phyloP scores from a whole-genome alignment of 2,888 invertebrate species.

The Drosophila ustulata region DNA sequence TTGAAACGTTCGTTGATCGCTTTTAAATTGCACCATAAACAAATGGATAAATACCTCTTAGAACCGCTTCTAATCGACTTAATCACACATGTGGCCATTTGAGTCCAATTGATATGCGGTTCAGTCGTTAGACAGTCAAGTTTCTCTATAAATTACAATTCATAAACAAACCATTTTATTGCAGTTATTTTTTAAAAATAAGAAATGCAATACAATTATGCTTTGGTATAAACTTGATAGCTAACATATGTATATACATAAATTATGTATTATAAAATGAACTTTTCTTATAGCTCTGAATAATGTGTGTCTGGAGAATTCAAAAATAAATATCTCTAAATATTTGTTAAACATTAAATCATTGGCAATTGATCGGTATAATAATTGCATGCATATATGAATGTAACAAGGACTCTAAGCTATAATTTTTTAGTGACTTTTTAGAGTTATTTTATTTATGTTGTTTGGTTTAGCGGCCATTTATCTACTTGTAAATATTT shows the following conservation, averaged over 20 bases:
- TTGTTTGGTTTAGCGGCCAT: not conserved
- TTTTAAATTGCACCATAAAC: constrained; percentile 14
- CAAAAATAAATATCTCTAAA: no score
- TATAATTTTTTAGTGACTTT: not conserved
- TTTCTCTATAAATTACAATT: not conserved
- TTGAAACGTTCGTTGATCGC: constrained; percentile 6
- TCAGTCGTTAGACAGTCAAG: not conserved
- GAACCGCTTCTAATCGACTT: constrained; percentile 4
- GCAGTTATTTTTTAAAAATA: no score
- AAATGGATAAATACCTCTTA: constrained; percentile 11
- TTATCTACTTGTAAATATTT: not conserved
- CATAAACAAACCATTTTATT: not conserved
- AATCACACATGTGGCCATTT: constrained; percentile 8
- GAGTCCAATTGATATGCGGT: not conserved
- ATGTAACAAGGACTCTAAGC: not conserved
- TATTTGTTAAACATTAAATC: no score
- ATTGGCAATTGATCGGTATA: not conserved
- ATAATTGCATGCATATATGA: not conserved
- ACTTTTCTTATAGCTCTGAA: no score
- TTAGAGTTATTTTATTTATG: not conserved
- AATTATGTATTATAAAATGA: no score
- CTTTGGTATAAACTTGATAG: no score
- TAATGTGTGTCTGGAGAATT: no score
- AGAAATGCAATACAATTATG: no score
- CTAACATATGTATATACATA: no score